Base-by-base conservation (phyloP, 2,888 invertebrate species). In the Synanthedon tipuliformis region DNA sequence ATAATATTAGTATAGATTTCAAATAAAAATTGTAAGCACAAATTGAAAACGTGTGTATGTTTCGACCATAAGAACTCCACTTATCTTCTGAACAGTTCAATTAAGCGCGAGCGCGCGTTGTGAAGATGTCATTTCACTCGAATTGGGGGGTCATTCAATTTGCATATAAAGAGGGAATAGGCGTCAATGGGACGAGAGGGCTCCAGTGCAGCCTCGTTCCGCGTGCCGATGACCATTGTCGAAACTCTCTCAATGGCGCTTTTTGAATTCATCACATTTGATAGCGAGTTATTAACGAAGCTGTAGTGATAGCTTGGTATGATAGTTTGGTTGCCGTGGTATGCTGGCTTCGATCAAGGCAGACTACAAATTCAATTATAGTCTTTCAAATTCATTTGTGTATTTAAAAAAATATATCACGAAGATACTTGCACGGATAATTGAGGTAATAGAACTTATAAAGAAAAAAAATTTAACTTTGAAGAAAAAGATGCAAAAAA, bases 131-230 rank as follows among this genome's bases (percentile, higher is more conserved):
- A 75, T 72, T 71, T 60, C 63, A 65, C 64, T 64, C 68, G 59
- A 81, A 81, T 81, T 79, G 75, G 70, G 27, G 68, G 74, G 75
- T 78, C 78, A 78, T 82, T 77, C 69, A 75, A 83, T 83, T 83
- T 82, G 75, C 82, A 81, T 83, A 80, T 75, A 81, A 76, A 82
- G 73, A 75, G 71, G 65, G 64, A 60, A 66, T 65, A 65, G 63
- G 65, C 77, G 72, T 75, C 75, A 73, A 77, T 75, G 67, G 67
- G 68, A 68, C 66, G 67, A 70, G 72, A 68, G 68, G 68, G 50
- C 45, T 13, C 16, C 49, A 10, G 34, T 34, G 52, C 48, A 54
- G 52, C 50, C 48, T 50, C 51, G 56, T 55, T 56, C 51, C 48
- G 52, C 52, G 53, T 54, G 48, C 54, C 48, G 54, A 56, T 59